These are phyloP conservation scores for Cabera pusaria DNA, from an alignment of 2,888 invertebrate species.

Conservation along the genomic window DNA sequence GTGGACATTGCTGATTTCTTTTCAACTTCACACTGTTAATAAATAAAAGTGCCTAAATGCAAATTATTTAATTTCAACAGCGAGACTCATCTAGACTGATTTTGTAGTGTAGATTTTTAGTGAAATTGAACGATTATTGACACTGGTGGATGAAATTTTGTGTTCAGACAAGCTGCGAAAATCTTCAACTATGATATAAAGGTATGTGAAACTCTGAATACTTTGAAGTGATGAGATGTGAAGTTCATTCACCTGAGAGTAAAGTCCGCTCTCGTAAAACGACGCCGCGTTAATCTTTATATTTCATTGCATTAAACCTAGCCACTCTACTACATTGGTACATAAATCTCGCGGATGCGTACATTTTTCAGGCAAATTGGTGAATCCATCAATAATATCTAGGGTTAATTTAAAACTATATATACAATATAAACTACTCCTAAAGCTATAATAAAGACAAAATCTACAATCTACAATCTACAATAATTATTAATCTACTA, in stretches of 20 bases:
- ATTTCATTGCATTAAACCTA: too few relatives aligned
- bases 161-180: constrained; percentile 41
- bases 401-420: too few relatives aligned
- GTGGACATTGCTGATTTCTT: background rate
- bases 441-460: too few relatives aligned
- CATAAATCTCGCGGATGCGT: constrained; percentile 23
- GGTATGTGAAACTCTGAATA: constrained; percentile 61
- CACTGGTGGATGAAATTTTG: constrained; percentile 41
- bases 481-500: too few relatives aligned
- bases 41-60: constrained; percentile 21
- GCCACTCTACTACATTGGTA: constrained; percentile 12
- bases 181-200: constrained; percentile 66
- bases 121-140: constrained; percentile 35
- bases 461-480: too few relatives aligned
- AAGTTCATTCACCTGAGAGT: too few relatives aligned
- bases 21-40: too few relatives aligned
- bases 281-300: too few relatives aligned
- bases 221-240: too few relatives aligned
- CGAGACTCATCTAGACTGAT: constrained; percentile 3
- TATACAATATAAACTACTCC: too few relatives aligned
- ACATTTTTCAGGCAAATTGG: constrained; percentile 29
- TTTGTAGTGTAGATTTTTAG: constrained; percentile 28
- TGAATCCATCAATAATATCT: constrained; percentile 27
- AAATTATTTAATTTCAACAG: constrained; percentile 1
- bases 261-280: too few relatives aligned